phyloP scores from a whole-genome alignment of 2,888 invertebrate genomes.

The Acronicta aceris region DNA sequence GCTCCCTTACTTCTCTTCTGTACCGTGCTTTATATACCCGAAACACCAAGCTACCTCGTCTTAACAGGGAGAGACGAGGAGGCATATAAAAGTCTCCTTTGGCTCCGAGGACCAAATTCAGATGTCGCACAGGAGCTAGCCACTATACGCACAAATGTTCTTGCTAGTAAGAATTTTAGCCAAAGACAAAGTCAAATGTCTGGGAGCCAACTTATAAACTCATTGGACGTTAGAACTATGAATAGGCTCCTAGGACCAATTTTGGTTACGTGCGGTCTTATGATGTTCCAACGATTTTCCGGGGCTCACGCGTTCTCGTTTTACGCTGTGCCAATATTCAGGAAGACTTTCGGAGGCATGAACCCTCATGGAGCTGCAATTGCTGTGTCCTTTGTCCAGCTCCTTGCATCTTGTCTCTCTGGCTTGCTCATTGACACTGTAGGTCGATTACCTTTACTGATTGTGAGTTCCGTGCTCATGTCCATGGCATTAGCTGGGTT shows the following conservation, averaged over 20 bases:
- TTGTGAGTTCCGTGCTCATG: conserved; percentile 95
- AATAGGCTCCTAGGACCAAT: conserved; percentile 91
- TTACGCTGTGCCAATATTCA: conserved; percentile 96
- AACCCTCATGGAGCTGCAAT: conserved; percentile 96
- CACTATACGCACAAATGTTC: conserved; percentile 91
- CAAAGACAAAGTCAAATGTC: conserved; percentile 84
- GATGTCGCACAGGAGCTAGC: conserved; percentile 94
- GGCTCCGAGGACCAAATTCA: conserved; percentile 94
- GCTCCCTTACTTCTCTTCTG: conserved; percentile 94
- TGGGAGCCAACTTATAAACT: conserved; percentile 79
- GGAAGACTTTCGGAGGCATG: conserved; percentile 94
- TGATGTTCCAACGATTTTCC: conserved; percentile 96
- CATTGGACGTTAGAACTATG: conserved; percentile 83
- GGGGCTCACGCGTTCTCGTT: conserved; percentile 96
- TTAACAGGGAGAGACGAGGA: conserved; percentile 92
- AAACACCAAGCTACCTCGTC: conserved; percentile 96
- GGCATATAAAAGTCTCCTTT: conserved; percentile 91
- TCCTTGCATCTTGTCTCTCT: conserved; percentile 94
- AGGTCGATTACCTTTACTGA: conserved; percentile 94
- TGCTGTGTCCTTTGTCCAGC: conserved; percentile 95
- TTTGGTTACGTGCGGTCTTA: conserved; percentile 94
- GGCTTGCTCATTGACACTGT: conserved; percentile 95
- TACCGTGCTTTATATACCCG: conserved; percentile 94
- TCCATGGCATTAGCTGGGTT: conserved; percentile 95
- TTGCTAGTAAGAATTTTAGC: conserved; percentile 87